Percentiles rank a stretch among this genome's conserved stretches.
These are phyloP conservation scores for Drosophila mojavensis DNA, from an alignment of 1,140 invertebrate genomes.

Conservation along the genomic window DNA sequence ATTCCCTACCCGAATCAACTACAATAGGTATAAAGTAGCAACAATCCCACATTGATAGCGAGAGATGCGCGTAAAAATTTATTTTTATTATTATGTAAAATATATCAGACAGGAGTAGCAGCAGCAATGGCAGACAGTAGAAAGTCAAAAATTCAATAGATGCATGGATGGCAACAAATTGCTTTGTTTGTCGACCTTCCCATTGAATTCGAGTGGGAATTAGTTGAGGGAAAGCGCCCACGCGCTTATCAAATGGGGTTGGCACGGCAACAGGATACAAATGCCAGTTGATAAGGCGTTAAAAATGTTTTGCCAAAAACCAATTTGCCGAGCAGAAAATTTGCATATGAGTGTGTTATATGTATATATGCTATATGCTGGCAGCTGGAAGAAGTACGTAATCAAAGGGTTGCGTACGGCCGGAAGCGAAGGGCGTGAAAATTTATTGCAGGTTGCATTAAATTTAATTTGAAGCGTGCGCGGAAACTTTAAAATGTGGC, in stretches of 20 bases:
- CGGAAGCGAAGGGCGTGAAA: constrained; percentile 68
- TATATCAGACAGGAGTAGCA: constrained; percentile 8
- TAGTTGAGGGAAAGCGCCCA: constrained; percentile 26
- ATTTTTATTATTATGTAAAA: constrained; percentile 68
- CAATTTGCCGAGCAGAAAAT: constrained; percentile 65
- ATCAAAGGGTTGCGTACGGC: constrained; percentile 74
- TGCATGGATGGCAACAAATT: constrained; percentile 60
- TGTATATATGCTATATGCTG: constrained; percentile 2
- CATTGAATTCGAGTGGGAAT: constrained; percentile 65
- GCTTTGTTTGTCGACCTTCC: constrained; percentile 52
- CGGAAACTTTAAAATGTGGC: constrained; percentile 42
- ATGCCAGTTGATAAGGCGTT: constrained; percentile 56
- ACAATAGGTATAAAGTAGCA: not conserved
- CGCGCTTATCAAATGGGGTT: constrained; percentile 35
- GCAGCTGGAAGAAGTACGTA: constrained; percentile 18
- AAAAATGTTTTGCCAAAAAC: constrained; percentile 47
- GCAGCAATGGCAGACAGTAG: constrained; percentile 1
- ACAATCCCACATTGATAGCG: constrained; percentile 35
- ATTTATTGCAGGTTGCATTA: constrained; percentile 83
- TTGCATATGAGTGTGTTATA: constrained; percentile 61
- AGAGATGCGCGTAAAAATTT: constrained; percentile 67
- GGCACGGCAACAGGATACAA: constrained; percentile 43
- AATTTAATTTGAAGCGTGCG: constrained; percentile 76
- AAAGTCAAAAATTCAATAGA: constrained; percentile 52
- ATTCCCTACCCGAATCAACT: not conserved